These are phyloP conservation scores for Loxodonta africana DNA, from an alignment of 2,113 vertebrate genomes.

Conservation along the genomic window DNA sequence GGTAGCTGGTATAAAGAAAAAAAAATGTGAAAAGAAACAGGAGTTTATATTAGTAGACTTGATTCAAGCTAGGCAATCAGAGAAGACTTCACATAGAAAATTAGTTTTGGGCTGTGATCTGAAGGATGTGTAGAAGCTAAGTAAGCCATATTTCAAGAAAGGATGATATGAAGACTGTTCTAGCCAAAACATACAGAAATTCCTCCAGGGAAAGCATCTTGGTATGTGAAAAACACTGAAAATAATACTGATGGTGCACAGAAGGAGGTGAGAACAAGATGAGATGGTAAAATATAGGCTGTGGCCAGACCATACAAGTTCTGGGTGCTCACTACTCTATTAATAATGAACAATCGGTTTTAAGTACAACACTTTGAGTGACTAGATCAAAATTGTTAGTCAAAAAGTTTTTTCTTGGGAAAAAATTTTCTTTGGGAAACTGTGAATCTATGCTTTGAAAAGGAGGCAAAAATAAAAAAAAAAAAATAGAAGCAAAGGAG, in stretches of 20 bases:
- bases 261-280: neutral
- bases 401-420: neutral
- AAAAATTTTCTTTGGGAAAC: neutral
- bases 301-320: no score
- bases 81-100: neutral
- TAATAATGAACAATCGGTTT: neutral
- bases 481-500: neutral
- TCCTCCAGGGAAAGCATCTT: neutral
- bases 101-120: neutral
- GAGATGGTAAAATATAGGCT: neutral
- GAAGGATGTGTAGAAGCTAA: neutral
- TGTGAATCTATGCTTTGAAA: neutral
- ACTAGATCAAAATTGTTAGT: neutral
- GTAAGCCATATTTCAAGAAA: neutral
- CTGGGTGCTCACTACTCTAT: accelerated
- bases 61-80: no score
- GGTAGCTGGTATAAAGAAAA: neutral
- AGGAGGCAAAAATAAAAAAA: neutral
- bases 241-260: neutral
- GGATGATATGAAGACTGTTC: neutral
- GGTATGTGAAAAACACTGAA: neutral
- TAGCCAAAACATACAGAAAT: neutral
- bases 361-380: neutral
- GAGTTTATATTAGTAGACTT: neutral
- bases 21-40: neutral